Evolutionary conservation across 2,113 vertebrate species (phyloP), one percentile per base, ranked within the genome.

Genomic region (Phaethornis superciliosus): DNA sequence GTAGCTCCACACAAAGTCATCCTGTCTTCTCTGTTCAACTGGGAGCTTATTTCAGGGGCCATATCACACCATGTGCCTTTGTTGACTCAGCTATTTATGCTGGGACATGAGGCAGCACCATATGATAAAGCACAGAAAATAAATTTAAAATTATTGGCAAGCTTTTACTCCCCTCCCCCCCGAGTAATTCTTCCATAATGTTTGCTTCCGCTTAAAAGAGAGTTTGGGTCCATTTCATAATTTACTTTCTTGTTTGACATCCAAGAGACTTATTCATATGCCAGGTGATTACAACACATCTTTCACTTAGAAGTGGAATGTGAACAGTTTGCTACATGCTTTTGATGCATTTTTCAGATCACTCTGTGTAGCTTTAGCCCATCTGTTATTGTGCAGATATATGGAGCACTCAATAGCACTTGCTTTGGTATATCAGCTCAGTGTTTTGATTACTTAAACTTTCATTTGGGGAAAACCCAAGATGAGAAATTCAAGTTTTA

Each of bases 401-500:
- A 68, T 65, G 51, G 55, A 92, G 35, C 26, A 28, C 59, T 82
- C 30, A 11, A 2, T 17, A 23, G 49, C n/a, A 44, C 51, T 82
- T 87, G 42, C 74, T 85, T 65, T 76, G 55, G 21, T 89, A 9
- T 67, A 88, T 79, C 85, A 85, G 46, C 37, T 70, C 86, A 47
- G 49, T 95, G 70, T 76, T 94, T 93, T 89, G 75, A 88, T 93
- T 76, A 94, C 72, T 67, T 84, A 89, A 92, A 69, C 22, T 93
- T 90, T 33, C 79, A 88, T 78, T 72, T 80, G 63, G 63, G 80
- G 81, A 91, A 90, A 83, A 75, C 23, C 40, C 40, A 64, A 81
- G 64, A 95, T 94, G 77, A 92, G 71, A 95, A 88, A 95, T 89
- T 93, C 87, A 74, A 72, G 85, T 87, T 95, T 95, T 91, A 89